Conservation (phyloP, 2,113 vertebrate species). For the Muscicapa adusta region DNA sequence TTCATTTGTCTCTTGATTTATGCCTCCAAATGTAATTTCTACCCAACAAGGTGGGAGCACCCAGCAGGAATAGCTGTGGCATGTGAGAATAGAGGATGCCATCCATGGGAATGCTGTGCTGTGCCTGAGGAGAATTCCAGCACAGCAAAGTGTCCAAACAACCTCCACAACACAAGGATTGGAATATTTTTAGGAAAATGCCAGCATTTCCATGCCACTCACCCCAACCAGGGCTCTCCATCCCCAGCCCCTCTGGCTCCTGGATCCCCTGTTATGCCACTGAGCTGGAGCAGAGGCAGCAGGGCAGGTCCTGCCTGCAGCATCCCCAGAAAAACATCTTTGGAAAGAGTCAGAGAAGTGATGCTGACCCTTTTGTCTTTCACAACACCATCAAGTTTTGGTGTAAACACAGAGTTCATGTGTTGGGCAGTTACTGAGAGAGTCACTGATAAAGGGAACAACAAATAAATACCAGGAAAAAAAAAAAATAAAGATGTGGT, state of each 20-base stretch:
- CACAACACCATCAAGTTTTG: not conserved
- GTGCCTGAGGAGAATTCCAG: not conserved
- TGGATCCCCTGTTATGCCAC: not conserved
- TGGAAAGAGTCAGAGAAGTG: not conserved
- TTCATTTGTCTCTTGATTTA: not conserved
- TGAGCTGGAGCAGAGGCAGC: accelerated
- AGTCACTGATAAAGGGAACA: conserved; percentile 12
- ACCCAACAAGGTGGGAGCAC: not conserved
- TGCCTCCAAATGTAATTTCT: not conserved
- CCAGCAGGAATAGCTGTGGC: not conserved
- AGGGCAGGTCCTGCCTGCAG: not conserved
- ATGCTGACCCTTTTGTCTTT: conserved; percentile 4
- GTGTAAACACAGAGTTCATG: conserved; percentile 39
- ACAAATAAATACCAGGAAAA: not conserved
- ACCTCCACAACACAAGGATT: accelerated
- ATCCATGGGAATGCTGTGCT: not conserved
- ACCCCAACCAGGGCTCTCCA: not conserved
- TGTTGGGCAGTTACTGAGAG: not conserved
- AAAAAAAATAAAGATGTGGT: not conserved
- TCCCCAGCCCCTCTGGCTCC: not conserved
- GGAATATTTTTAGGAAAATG: not conserved
- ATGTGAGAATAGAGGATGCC: not conserved
- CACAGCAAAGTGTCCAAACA: accelerated
- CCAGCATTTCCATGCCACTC: not conserved
- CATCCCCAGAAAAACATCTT: not conserved